A percentile compares a stretch with the other conserved stretches of the same genome.
These are phyloP conservation scores for Camelus dromedarius DNA, from an alignment of 2,113 vertebrate species.

Conservation along the genomic window DNA sequence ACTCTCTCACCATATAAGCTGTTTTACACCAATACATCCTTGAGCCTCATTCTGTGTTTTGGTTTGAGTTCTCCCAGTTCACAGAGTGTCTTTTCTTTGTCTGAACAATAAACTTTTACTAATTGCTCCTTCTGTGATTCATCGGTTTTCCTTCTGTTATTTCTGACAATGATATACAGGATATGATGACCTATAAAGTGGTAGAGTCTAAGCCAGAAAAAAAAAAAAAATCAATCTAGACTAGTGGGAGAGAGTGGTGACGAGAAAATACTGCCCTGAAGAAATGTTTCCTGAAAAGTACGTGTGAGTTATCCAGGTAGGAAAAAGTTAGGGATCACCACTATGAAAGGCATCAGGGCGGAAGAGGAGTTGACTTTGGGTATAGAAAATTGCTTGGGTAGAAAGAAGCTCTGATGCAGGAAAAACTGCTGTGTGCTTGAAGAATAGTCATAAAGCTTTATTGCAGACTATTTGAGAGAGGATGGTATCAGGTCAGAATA, in stretches of 20 bases:
- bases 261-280: not conserved
- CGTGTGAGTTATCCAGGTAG: not conserved
- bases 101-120: not conserved
- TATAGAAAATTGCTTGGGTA: not conserved
- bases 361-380: not conserved
- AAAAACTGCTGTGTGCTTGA: not conserved
- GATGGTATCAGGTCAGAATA: not conserved
- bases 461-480: not conserved
- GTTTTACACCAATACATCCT: not conserved
- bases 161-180: not conserved
- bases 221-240: not conserved
- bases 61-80: not conserved
- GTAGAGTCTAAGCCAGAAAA: not conserved
- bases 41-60: not conserved
- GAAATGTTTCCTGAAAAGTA: not conserved
- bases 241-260: not conserved
- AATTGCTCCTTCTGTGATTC: not conserved
- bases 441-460: not conserved
- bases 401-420: not conserved
- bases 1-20: not conserved
- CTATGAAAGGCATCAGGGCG: fast-evolving
- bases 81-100: not conserved
- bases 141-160: not conserved
- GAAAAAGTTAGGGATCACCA: not conserved
- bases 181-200: not conserved